Evolutionary conservation across 2,113 vertebrate species (phyloP).

Genomic region (Apistogramma diplotaenia): DNA sequence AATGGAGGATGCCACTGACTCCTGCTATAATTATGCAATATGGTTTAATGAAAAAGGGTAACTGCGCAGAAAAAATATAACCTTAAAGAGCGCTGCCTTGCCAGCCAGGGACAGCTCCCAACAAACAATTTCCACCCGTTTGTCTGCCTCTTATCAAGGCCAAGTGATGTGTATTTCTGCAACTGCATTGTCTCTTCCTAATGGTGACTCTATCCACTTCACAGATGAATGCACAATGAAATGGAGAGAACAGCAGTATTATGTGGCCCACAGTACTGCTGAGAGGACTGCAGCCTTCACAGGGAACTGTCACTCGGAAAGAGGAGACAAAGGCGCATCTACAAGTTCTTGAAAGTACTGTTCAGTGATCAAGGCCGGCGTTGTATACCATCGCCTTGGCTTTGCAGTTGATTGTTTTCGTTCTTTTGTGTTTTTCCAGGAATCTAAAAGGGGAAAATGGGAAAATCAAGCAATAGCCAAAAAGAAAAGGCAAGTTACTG

Average conservation of each 20-base stretch:
- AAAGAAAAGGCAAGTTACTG: background rate
- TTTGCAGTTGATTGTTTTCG: background rate
- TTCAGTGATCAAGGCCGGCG: background rate
- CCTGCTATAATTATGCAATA: slow-evolving; percentile 69
- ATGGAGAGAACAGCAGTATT: slow-evolving; percentile 44
- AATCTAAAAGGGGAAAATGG: background rate
- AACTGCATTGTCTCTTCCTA: slow-evolving; percentile 40
- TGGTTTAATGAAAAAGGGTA: slow-evolving; percentile 76
- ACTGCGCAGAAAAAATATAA: slow-evolving; percentile 68
- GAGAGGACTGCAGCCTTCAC: slow-evolving; percentile 19
- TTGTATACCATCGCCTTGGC: background rate
- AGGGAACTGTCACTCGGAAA: slow-evolving; percentile 6
- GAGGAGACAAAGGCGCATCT: background rate
- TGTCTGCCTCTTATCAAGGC: slow-evolving; percentile 47
- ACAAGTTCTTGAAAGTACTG: background rate
- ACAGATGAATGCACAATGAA: slow-evolving; percentile 54
- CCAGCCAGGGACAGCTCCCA: slow-evolving; percentile 11
- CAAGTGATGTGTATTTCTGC: slow-evolving; percentile 41
- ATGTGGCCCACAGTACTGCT: slow-evolving; percentile 34
- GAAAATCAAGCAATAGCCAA: background rate
- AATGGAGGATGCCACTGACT: slow-evolving; percentile 72
- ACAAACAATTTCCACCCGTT: slow-evolving; percentile 48
- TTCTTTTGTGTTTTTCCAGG: background rate
- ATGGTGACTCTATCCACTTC: slow-evolving; percentile 50
- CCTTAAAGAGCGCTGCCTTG: slow-evolving; percentile 19